phyloP scores from a whole-genome alignment of 2,797 vertebrate species.

The Decapterus maruadsi region DNA sequence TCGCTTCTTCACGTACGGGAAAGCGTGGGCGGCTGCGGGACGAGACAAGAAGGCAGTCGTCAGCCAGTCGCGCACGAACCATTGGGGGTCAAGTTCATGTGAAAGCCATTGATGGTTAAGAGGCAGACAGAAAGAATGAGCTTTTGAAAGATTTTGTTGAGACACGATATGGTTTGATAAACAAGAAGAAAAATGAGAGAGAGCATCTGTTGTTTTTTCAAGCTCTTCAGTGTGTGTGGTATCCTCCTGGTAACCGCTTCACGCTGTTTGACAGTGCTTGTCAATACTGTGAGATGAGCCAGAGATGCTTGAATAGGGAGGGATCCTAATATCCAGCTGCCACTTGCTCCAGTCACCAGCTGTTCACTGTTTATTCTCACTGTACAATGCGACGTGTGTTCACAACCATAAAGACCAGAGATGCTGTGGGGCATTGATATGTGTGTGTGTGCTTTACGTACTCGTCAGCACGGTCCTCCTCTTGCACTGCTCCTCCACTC shows the following conservation, averaged over 20 bases:
- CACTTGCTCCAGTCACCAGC: neutral
- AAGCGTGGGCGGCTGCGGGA: slow-evolving; percentile 88
- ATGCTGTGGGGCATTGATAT: too few species aligned
- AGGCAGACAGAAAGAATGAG: neutral
- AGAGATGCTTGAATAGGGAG: neutral
- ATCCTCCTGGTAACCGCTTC: neutral
- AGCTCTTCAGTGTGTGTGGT: neutral
- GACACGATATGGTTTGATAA: neutral
- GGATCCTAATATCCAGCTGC: slow-evolving; percentile 8
- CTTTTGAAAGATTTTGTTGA: neutral
- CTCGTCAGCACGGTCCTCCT: slow-evolving; percentile 92
- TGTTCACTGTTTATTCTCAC: slow-evolving; percentile 4
- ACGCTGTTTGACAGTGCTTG: neutral
- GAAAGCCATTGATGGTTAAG: neutral
- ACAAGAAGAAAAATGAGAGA: neutral
- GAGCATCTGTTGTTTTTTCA: neutral
- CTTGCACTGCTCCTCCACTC: slow-evolving; percentile 97
- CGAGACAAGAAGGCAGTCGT: too few species aligned
- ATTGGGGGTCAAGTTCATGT: neutral
- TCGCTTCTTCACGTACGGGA: slow-evolving; percentile 97
- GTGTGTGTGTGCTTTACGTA: slow-evolving; percentile 62
- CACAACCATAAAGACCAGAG: neutral
- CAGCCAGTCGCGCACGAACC: neutral
- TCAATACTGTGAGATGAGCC: neutral
- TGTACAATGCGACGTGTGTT: neutral